phyloP scores from a whole-genome alignment of 2,113 vertebrate species.

The Melanostigma gelatinosum region DNA sequence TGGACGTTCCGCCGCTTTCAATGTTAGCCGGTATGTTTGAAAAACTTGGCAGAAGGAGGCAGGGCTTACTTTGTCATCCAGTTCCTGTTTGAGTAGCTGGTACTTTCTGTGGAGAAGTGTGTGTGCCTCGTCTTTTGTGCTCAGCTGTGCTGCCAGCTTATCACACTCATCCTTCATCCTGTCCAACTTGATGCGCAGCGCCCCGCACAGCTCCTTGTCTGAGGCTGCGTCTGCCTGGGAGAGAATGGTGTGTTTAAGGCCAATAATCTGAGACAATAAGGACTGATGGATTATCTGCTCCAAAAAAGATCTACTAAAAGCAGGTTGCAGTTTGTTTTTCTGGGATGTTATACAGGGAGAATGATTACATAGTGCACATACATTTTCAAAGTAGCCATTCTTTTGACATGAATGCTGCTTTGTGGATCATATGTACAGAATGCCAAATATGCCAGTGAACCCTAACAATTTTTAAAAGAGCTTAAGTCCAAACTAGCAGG shows the following conservation, averaged over 20 bases:
- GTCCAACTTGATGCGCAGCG: constrained; percentile 87
- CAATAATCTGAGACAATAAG: constrained; percentile 5
- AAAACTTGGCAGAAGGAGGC: background rate
- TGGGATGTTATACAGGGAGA: constrained; percentile 8
- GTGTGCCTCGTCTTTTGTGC: constrained; percentile 83
- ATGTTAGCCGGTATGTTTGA: background rate
- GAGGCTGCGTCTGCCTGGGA: constrained; percentile 85
- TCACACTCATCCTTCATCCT: constrained; percentile 91
- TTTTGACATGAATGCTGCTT: background rate
- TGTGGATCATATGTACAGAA: background rate
- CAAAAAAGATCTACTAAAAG: constrained; percentile 7
- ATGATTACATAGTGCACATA: background rate
- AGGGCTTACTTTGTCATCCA: constrained; percentile 89
- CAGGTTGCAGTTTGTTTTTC: background rate
- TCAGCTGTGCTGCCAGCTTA: constrained; percentile 87
- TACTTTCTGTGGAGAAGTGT: constrained; percentile 84
- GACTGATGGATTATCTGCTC: background rate
- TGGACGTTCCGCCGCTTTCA: background rate
- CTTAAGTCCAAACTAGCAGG: background rate
- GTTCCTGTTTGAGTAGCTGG: constrained; percentile 87
- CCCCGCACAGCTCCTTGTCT: constrained; percentile 85
- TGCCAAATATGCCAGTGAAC: background rate
- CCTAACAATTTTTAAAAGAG: background rate
- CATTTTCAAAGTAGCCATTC: background rate
- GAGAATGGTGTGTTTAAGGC: constrained; percentile 35